Evolutionary conservation across 1,140 invertebrate genomes (phyloP).

Genomic region (Trachymyrmex septentrionalis): DNA sequence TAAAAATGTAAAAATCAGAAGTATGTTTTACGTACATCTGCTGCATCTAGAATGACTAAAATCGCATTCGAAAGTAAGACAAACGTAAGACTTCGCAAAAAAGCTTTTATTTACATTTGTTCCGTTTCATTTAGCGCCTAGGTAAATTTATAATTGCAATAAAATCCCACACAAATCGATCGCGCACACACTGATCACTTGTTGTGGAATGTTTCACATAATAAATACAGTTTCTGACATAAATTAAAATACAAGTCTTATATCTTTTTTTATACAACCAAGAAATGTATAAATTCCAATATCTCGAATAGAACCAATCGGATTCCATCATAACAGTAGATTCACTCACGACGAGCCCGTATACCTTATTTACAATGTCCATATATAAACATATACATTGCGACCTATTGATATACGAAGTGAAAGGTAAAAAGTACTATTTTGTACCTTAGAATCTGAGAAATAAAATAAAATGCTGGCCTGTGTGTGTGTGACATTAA

Average conservation of each 20-base stretch:
- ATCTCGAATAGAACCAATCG: conserved; percentile 51
- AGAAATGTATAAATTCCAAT: conserved; percentile 60
- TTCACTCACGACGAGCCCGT: conserved; percentile 73
- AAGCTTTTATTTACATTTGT: conserved; percentile 78
- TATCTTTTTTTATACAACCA: conserved; percentile 71
- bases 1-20: conserved; percentile 43
- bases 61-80: conserved; percentile 33
- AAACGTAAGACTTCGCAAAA: conserved; percentile 71
- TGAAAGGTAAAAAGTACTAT: conserved; percentile 74
- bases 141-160: conserved; percentile 77
- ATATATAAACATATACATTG: conserved; percentile 78
- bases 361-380: conserved; percentile 76
- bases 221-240: conserved; percentile 75
- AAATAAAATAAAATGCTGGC: conserved; percentile 72
- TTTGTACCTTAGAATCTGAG: conserved; percentile 76
- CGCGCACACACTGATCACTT: conserved; percentile 65
- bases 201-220: conserved; percentile 75
- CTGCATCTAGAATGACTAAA: background rate
- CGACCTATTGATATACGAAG: conserved; percentile 73
- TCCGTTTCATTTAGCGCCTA: conserved; percentile 70
- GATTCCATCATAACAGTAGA: conserved; percentile 66
- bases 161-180: conserved; percentile 73
- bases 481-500: conserved; percentile 70
- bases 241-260: conserved; percentile 75
- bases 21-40: background rate